These are phyloP conservation scores for Orbicella faveolata DNA, from an alignment of 64 coral and sea anemone species.

Conservation along the genomic window DNA sequence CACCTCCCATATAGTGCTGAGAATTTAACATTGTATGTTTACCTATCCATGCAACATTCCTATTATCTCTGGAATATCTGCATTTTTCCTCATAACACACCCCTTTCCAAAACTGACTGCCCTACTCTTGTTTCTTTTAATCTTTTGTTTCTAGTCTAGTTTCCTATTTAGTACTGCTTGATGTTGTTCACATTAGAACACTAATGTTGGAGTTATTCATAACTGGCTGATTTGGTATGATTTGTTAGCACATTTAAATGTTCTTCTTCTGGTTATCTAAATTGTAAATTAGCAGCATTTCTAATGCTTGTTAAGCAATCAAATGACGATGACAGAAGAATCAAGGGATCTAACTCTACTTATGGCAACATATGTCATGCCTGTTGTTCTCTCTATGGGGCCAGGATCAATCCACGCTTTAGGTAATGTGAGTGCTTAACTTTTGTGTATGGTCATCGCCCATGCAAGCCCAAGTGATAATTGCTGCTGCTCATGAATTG, in stretches of 20 bases:
- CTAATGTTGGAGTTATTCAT: not conserved
- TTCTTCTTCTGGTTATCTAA: slow-evolving; percentile 49
- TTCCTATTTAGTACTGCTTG: too few species aligned
- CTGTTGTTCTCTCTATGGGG: slow-evolving; percentile 40
- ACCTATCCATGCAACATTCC: too few species aligned
- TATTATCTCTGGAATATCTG: too few species aligned
- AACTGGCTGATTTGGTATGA: slow-evolving; percentile 35
- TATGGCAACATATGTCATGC: slow-evolving; percentile 36
- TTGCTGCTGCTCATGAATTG: slow-evolving; percentile 56
- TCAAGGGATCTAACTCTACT: slow-evolving; percentile 48
- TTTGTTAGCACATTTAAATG: slow-evolving; percentile 23
- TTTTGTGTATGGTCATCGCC: slow-evolving; percentile 33
- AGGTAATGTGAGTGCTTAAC: slow-evolving; percentile 21
- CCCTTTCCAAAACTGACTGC: too few species aligned
- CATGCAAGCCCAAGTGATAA: slow-evolving; percentile 28
- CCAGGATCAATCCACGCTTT: slow-evolving; percentile 50
- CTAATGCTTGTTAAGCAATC: slow-evolving; percentile 31
- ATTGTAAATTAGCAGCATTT: slow-evolving; percentile 44
- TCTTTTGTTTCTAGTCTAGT: too few species aligned
- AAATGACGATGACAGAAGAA: slow-evolving; percentile 46
- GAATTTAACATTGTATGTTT: too few species aligned
- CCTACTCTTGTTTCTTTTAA: too few species aligned
- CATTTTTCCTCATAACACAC: too few species aligned
- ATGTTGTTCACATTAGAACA: too few species aligned
- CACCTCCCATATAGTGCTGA: too few species aligned